These are phyloP conservation scores for Acrocephalus arundinaceus DNA, from an alignment of 2,113 vertebrate species.

Conservation along the genomic window DNA sequence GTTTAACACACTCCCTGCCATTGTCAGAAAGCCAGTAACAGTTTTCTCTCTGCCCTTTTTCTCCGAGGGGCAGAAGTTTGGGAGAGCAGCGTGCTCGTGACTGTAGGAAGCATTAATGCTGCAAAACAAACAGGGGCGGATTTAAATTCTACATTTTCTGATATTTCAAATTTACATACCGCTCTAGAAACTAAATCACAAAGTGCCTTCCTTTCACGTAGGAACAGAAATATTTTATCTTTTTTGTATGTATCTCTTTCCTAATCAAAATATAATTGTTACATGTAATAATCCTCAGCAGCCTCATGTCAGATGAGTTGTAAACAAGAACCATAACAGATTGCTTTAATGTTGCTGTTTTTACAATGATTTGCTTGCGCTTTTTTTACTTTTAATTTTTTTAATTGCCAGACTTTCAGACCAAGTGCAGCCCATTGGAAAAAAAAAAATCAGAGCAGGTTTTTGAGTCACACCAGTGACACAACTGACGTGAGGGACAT, in stretches of 20 bases:
- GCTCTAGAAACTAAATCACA: slow-evolving; percentile 28
- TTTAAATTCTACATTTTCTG: slow-evolving; percentile 21
- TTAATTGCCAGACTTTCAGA: background rate
- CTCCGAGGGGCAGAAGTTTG: slow-evolving; percentile 74
- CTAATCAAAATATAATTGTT: slow-evolving; percentile 62
- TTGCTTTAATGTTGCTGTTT: slow-evolving; percentile 47
- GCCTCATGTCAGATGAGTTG: slow-evolving; percentile 24
- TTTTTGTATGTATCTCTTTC: background rate
- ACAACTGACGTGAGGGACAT: background rate
- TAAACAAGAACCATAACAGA: slow-evolving; percentile 53
- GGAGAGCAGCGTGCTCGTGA: slow-evolving; percentile 46
- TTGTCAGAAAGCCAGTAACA: slow-evolving; percentile 82
- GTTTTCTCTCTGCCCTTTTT: slow-evolving; percentile 72
- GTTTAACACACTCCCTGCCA: slow-evolving; percentile 84
- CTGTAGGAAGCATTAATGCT: slow-evolving; percentile 34
- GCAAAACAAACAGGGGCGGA: slow-evolving; percentile 58
- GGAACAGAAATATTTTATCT: background rate
- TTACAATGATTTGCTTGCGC: background rate
- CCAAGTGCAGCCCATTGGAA: background rate
- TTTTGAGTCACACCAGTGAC: background rate
- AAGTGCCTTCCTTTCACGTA: background rate
- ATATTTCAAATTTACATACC: background rate
- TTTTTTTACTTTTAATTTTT: background rate
- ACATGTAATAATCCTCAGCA: slow-evolving; percentile 37
- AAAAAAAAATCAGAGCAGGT: background rate